Evolutionary conservation across 2,888 invertebrate genomes (phyloP).

Genomic region (Conus canariensis): DNA sequence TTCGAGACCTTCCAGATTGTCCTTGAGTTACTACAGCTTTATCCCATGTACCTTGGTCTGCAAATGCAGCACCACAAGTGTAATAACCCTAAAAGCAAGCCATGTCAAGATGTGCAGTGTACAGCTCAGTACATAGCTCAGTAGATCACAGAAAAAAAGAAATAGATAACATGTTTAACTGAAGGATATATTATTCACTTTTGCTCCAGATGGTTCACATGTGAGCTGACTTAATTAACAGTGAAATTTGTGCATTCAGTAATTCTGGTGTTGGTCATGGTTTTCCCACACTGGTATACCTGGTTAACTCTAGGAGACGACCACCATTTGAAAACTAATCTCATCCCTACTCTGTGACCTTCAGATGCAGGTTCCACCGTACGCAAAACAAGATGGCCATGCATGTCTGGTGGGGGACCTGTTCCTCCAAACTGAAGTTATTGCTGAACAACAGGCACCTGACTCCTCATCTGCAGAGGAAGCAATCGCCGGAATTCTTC

Average conservation of each 20-base stretch:
- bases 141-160: neutral
- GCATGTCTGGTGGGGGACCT: too few relatives aligned
- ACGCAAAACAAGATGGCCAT: neutral
- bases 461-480: constrained; percentile 17
- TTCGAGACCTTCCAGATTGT: too few relatives aligned
- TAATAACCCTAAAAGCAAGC: too few relatives aligned
- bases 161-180: neutral
- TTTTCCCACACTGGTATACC: neutral
- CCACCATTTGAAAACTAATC: neutral
- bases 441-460: neutral
- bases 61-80: neutral
- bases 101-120: neutral
- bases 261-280: too few relatives aligned
- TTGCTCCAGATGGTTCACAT: neutral
- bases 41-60: too few relatives aligned
- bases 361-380: neutral
- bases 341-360: neutral
- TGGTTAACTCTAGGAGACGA: neutral
- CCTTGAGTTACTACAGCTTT: too few relatives aligned
- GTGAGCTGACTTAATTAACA: neutral
- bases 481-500: constrained; percentile 15
- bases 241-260: neutral
- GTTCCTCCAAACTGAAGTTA: neutral
- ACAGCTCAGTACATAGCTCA: neutral
- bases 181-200: neutral